A percentile compares a stretch with the other conserved stretches of the same genome.
These are phyloP conservation scores for human DNA, from an alignment of 2,113 vertebrate genomes.

Conservation along the genomic window GRCh38 chr3:159582501-159583000, in stretches of 20 bases:
- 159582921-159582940: background rate
- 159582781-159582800: no score
- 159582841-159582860: constrained; percentile 14
- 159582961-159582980: background rate
- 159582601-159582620: background rate
- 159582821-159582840: background rate
- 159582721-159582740: background rate
- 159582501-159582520: background rate
- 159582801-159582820: no score
- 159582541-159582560: background rate
- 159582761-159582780: background rate
- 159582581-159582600: background rate
- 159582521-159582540: no score
- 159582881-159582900: constrained; percentile 38
- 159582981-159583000: background rate
- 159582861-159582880: constrained; percentile 21
- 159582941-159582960: background rate
- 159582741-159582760: background rate
- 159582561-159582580: background rate
- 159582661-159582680: background rate
- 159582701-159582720: background rate
- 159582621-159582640: background rate
- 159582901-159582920: constrained; percentile 6
- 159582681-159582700: background rate
- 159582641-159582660: background rate